These are phyloP conservation scores for Gorsachius magnificus DNA, from an alignment of 2,797 vertebrate genomes.

Conservation along the genomic window DNA sequence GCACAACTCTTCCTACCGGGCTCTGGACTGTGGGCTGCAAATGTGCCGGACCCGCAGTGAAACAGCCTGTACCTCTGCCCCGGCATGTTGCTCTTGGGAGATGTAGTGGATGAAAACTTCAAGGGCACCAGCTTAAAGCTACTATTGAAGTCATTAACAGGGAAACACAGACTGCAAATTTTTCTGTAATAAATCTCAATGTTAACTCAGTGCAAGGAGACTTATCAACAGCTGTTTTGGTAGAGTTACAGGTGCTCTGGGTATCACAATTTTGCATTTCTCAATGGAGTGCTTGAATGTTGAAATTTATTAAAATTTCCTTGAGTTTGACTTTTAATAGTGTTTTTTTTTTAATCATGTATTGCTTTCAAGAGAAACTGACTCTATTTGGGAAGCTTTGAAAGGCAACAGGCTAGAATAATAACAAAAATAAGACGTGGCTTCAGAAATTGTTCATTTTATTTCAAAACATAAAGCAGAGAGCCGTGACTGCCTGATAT, in stretches of 20 bases:
- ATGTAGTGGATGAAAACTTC: neutral
- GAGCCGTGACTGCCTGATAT: neutral
- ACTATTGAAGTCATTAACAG: neutral
- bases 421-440: neutral
- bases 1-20: neutral
- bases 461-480: neutral
- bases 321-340: neutral
- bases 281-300: neutral
- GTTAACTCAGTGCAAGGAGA: neutral
- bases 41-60: rapidly evolving
- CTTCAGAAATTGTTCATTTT: neutral
- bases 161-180: neutral
- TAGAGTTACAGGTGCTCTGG: neutral
- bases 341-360: neutral
- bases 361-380: neutral
- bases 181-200: neutral
- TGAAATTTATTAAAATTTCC: neutral
- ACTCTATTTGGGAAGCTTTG: neutral
- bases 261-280: neutral
- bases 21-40: neutral
- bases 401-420: neutral
- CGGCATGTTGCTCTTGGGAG: neutral
- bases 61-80: neutral
- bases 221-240: neutral
- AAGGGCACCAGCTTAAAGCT: neutral